phyloP scores from a whole-genome alignment of 2,113 vertebrate genomes.

The Paralichthys olivaceus region DNA sequence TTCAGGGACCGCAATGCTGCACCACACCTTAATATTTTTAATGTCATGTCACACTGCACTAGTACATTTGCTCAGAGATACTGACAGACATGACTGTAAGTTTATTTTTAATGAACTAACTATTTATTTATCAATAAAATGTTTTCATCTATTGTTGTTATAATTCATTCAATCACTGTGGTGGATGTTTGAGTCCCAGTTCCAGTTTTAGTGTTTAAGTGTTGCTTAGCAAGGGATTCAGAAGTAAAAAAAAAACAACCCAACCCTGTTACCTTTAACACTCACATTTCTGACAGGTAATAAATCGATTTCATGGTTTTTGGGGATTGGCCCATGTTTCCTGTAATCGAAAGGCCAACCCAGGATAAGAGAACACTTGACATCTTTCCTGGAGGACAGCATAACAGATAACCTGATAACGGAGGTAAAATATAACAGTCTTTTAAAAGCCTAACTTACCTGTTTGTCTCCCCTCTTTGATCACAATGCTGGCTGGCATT shows the following conservation, averaged over 20 bases:
- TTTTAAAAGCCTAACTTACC: neutral
- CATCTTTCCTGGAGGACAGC: neutral
- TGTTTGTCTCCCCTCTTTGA: neutral
- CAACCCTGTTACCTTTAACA: neutral
- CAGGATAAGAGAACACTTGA: neutral
- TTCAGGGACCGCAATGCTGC: slow-evolving; percentile 1
- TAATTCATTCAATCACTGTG: neutral
- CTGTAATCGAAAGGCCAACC: neutral
- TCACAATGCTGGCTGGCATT: neutral
- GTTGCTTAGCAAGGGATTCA: neutral
- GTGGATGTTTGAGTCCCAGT: neutral
- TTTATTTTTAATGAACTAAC: neutral
- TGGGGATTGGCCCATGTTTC: slow-evolving; percentile 6
- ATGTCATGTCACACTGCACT: slow-evolving; percentile 18
- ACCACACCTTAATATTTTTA: slow-evolving; percentile 37
- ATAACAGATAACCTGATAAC: neutral
- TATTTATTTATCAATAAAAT: neutral
- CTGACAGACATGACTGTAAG: neutral
- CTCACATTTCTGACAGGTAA: slow-evolving; percentile 10
- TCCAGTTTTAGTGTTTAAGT: neutral
- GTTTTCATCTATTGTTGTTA: neutral
- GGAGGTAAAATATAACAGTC: neutral
- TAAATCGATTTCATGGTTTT: slow-evolving; percentile 16
- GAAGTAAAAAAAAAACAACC: neutral
- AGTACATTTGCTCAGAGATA: neutral